These are phyloP conservation scores for Heliopora coerulea DNA, from an alignment of 92 coral and sea anemone genomes.

Conservation along the genomic window DNA sequence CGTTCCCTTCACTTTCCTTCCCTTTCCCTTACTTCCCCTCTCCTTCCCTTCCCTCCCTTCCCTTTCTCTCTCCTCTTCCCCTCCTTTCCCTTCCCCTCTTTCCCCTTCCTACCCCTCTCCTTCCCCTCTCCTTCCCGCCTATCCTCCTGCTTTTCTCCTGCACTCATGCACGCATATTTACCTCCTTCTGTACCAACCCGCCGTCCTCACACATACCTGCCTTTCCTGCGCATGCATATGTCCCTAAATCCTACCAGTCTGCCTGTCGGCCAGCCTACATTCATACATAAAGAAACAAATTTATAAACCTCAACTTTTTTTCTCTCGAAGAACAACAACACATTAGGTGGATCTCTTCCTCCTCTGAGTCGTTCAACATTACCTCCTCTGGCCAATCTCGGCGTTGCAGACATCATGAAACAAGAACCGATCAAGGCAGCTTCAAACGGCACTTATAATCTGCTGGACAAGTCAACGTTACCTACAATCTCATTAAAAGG, in stretches of 20 bases:
- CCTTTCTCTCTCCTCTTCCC: too few relatives aligned
- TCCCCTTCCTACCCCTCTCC: too few relatives aligned
- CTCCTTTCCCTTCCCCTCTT: too few relatives aligned
- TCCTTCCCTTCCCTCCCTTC: too few relatives aligned
- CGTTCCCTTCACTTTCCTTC: too few relatives aligned
- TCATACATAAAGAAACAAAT: too few relatives aligned
- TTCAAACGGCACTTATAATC: not conserved
- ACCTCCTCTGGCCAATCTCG: conserved; percentile 76
- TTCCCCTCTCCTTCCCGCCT: too few relatives aligned
- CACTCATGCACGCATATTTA: not conserved
- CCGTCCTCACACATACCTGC: not conserved
- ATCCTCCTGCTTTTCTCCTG: not conserved
- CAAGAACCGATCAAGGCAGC: not conserved
- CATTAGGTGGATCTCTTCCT: conserved; percentile 74
- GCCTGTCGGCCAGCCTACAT: too few relatives aligned
- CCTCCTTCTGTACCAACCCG: not conserved
- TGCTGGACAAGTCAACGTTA: conserved; percentile 36
- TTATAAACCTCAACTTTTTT: conserved; percentile 11
- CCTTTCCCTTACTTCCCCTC: too few relatives aligned
- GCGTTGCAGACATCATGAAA: conserved; percentile 25
- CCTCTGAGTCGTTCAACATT: conserved; percentile 81
- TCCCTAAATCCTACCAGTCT: too few relatives aligned
- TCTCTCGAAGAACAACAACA: conserved; percentile 55
- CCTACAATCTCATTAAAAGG: conserved; percentile 68
- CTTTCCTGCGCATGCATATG: not conserved